Percentiles rank a stretch among this genome's conserved stretches.
These are phyloP conservation scores for Drosophila paranaensis DNA, from an alignment of 2,888 invertebrate genomes.

Conservation along the genomic window DNA sequence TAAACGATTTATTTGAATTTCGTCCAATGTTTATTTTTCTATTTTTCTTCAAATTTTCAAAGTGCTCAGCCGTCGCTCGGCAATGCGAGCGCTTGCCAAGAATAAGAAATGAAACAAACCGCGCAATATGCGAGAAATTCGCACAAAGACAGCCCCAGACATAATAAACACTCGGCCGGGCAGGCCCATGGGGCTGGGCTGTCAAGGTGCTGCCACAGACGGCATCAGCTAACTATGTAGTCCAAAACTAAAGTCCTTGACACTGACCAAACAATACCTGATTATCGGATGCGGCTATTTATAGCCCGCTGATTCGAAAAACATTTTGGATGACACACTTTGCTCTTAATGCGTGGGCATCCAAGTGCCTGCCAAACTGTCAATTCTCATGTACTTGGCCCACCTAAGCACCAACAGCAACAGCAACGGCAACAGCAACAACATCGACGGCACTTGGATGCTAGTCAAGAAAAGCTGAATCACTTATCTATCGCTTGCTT, in stretches of 20 bases:
- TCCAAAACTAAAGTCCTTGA: conserved; percentile 66
- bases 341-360: conserved; percentile 39
- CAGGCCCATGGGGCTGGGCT: conserved; percentile 23
- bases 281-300: conserved; percentile 41
- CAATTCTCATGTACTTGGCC: conserved; percentile 57
- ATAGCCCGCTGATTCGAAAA: conserved; percentile 38
- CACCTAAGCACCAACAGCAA: conserved; percentile 41
- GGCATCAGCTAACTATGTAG: conserved; percentile 30
- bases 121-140: conserved; percentile 67
- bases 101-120: conserved; percentile 52
- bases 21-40: conserved; percentile 72
- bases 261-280: conserved; percentile 65
- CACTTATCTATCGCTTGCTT: conserved; percentile 53
- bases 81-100: conserved; percentile 67
- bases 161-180: conserved; percentile 59
- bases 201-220: conserved; percentile 46
- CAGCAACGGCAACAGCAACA: conserved; percentile 20
- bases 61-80: conserved; percentile 32
- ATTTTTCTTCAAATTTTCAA: conserved; percentile 66
- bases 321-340: conserved; percentile 47
- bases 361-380: conserved; percentile 51
- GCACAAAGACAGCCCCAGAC: conserved; percentile 49
- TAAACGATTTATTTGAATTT: conserved; percentile 68
- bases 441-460: conserved; percentile 41
- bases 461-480: conserved; percentile 65